phyloP scores from a whole-genome alignment of 2,113 vertebrate genomes.

The Pyxicephalus adspersus region DNA sequence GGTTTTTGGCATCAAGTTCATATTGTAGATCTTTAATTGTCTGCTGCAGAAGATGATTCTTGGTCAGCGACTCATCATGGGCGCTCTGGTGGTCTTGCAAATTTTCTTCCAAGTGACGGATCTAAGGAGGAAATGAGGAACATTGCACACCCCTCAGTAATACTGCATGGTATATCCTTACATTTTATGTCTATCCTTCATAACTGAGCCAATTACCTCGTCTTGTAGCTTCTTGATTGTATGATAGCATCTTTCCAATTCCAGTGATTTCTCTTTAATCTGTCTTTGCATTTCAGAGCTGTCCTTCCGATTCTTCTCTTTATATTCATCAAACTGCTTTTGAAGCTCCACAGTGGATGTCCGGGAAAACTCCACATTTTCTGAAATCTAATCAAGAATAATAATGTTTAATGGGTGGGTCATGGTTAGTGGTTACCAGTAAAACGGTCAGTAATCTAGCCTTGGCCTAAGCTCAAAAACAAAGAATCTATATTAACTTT shows the following conservation, averaged over 20 bases:
- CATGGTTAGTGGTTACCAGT: no score
- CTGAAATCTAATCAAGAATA: conserved; percentile 79
- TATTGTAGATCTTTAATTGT: conserved; percentile 83
- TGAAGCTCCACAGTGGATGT: conserved; percentile 85
- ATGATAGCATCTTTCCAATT: conserved; percentile 81
- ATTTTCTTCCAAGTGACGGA: conserved; percentile 79
- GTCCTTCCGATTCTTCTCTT: conserved; percentile 88
- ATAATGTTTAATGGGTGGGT: neutral
- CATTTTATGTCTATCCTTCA: no score
- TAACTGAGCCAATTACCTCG: conserved; percentile 75
- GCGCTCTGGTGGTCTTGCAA: conserved; percentile 80
- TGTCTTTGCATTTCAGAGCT: conserved; percentile 84
- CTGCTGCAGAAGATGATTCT: conserved; percentile 78
- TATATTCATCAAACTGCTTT: conserved; percentile 90
- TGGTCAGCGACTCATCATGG: conserved; percentile 80
- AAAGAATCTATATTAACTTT: no score
- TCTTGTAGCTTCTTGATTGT: conserved; percentile 79
- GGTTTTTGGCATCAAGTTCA: conserved; percentile 78
- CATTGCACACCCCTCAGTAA: neutral
- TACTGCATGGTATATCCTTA: no score
- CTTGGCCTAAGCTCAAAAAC: no score
- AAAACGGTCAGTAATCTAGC: no score
- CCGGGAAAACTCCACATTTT: conserved; percentile 83
- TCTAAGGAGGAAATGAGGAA: conserved; percentile 63
- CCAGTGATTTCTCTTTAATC: conserved; percentile 83